Evolutionary conservation across 2,888 invertebrate species (phyloP).

Genomic region (Punctoribates punctum): DNA sequence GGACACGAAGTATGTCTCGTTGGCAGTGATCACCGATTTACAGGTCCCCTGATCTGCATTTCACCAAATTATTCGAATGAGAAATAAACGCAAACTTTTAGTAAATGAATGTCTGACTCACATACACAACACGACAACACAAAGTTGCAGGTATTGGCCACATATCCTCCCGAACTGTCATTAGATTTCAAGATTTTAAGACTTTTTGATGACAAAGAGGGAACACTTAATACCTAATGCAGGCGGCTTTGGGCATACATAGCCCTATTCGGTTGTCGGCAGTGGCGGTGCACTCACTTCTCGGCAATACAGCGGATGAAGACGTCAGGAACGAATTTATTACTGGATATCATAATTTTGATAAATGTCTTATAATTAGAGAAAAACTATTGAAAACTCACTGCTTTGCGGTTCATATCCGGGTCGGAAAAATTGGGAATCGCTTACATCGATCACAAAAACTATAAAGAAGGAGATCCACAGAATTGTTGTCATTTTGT

Average conservation of each 20-base stretch:
- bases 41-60: slow-evolving; percentile 45
- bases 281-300: slow-evolving; percentile 44
- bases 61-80: not conserved
- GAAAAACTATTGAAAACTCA: slow-evolving; percentile 18
- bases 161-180: slow-evolving; percentile 43
- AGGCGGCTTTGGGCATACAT: slow-evolving; percentile 45
- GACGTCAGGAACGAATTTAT: slow-evolving; percentile 41
- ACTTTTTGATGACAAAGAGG: not conserved
- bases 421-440: slow-evolving; percentile 33
- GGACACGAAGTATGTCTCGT: slow-evolving; percentile 46
- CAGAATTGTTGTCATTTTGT: not conserved
- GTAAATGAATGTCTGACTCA: slow-evolving; percentile 17
- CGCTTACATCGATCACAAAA: not conserved
- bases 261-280: slow-evolving; percentile 44
- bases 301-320: slow-evolving; percentile 28
- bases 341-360: slow-evolving; percentile 14
- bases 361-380: not conserved
- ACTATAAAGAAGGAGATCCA: not conserved
- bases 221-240: slow-evolving; percentile 39
- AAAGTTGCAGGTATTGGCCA: slow-evolving; percentile 44
- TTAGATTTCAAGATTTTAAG: not conserved
- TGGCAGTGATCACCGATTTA: slow-evolving; percentile 43
- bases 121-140: slow-evolving; percentile 44
- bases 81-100: not conserved
- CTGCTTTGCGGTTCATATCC: slow-evolving; percentile 42